These are phyloP conservation scores for Vireo altiloquus DNA, from an alignment of 2,113 vertebrate genomes.

Conservation along the genomic window DNA sequence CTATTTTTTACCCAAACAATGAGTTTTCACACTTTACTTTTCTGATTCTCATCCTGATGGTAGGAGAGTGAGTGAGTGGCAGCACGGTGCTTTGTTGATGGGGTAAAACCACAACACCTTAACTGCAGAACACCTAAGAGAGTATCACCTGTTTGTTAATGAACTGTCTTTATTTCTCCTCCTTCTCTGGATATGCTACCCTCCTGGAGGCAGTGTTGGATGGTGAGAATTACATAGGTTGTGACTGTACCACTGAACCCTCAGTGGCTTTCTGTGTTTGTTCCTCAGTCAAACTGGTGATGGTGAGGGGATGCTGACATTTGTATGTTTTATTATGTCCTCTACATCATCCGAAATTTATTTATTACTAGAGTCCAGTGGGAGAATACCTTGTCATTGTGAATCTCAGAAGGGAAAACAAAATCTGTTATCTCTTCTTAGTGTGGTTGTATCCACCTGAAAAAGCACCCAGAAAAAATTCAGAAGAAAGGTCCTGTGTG, in stretches of 20 bases:
- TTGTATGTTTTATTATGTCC: neutral
- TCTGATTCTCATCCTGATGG: neutral
- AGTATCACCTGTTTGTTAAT: neutral
- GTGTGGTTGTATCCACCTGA: neutral
- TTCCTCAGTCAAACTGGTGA: neutral
- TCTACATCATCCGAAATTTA: neutral
- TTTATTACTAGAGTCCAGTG: neutral
- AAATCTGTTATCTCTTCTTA: neutral
- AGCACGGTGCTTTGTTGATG: accelerated
- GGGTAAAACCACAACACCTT: neutral
- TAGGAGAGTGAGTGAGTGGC: neutral
- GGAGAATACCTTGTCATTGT: neutral
- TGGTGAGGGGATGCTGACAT: neutral
- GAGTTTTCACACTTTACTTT: neutral
- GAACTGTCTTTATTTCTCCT: neutral
- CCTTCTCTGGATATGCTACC: neutral
- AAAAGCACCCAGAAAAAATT: neutral
- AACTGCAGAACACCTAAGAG: neutral
- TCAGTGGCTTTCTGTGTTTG: neutral
- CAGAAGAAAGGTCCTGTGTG: neutral
- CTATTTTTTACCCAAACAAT: neutral
- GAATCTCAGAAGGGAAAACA: neutral
- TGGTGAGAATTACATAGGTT: neutral
- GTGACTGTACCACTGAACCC: neutral
- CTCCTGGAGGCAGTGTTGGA: neutral